These are phyloP conservation scores for Poecilia latipinna DNA, from an alignment of 2,113 vertebrate genomes.

Conservation along the genomic window DNA sequence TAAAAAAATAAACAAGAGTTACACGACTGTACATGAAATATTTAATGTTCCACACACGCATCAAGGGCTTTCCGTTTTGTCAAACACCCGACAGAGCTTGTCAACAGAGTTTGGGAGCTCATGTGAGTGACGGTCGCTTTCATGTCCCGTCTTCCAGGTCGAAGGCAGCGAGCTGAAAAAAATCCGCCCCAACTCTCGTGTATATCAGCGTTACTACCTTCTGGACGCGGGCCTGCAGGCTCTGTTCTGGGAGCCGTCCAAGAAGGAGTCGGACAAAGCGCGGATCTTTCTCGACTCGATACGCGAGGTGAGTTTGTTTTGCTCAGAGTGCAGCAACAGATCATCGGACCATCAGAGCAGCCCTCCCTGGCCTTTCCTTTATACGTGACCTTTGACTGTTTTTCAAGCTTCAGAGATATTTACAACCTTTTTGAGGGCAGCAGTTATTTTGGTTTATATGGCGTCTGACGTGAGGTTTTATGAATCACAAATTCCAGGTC, in stretches of 20 bases:
- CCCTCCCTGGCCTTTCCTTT: not conserved
- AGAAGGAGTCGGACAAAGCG: conserved; percentile 95
- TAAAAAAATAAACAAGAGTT: not conserved
- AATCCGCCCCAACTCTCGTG: conserved; percentile 90
- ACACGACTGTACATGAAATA: conserved; percentile 23
- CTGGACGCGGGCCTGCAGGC: conserved; percentile 92
- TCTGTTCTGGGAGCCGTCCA: conserved; percentile 93
- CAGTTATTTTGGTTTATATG: conserved; percentile 20
- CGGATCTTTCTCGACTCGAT: conserved; percentile 89
- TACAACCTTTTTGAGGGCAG: not conserved
- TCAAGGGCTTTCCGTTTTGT: not conserved
- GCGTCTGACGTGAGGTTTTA: not conserved
- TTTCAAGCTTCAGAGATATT: conserved; percentile 15
- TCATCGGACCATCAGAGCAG: not conserved
- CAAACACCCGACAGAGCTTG: conserved; percentile 4
- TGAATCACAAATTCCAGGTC: conserved; percentile 53
- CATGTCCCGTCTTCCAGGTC: conserved; percentile 51
- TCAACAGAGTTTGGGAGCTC: not conserved
- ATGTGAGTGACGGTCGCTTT: not conserved
- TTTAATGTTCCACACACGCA: conserved; percentile 11
- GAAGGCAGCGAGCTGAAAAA: conserved; percentile 93
- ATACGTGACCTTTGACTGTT: conserved; percentile 6
- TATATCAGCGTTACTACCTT: conserved; percentile 92
- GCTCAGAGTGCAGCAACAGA: not conserved
- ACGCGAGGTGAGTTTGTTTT: conserved; percentile 84